These are phyloP conservation scores for Carpatolechia fugitivella DNA, from an alignment of 2,888 invertebrate genomes.

Conservation along the genomic window DNA sequence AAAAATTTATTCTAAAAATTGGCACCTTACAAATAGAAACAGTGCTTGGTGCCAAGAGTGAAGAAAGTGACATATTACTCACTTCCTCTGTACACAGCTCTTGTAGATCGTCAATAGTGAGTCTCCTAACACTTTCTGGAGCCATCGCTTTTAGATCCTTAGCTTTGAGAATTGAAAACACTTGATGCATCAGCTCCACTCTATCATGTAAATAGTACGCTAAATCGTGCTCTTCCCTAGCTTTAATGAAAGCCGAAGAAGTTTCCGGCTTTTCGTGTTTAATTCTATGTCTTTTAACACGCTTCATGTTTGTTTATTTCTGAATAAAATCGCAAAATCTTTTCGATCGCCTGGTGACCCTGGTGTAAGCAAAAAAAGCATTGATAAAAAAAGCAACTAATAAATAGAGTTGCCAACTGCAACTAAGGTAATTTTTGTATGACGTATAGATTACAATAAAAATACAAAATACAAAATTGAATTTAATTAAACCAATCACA, in stretches of 20 bases:
- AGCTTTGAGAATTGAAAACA: constrained; percentile 76
- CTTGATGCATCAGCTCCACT: constrained; percentile 80
- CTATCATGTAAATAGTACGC: constrained; percentile 79
- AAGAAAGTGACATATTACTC: constrained; percentile 2
- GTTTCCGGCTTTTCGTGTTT: constrained; percentile 53
- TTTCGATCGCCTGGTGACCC: no score
- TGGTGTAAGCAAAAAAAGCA: no score
- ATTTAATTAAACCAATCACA: no score
- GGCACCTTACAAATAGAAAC: no score
- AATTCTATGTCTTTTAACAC: constrained; percentile 47
- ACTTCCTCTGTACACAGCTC: constrained; percentile 81
- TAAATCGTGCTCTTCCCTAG: constrained; percentile 69
- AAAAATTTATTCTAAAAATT: no score
- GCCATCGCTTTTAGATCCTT: constrained; percentile 79
- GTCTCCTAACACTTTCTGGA: constrained; percentile 69
- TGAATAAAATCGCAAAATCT: neutral
- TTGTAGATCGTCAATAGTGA: constrained; percentile 74
- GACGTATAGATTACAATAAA: no score
- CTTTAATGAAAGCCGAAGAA: constrained; percentile 35
- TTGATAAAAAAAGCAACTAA: no score
- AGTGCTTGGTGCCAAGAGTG: neutral
- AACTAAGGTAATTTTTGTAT: no score
- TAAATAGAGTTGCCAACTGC: neutral
- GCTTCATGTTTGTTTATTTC: constrained; percentile 25
- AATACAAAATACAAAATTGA: no score